Base-by-base conservation (phyloP, 2,113 vertebrate genomes). In the Lepus timidus region DNA sequence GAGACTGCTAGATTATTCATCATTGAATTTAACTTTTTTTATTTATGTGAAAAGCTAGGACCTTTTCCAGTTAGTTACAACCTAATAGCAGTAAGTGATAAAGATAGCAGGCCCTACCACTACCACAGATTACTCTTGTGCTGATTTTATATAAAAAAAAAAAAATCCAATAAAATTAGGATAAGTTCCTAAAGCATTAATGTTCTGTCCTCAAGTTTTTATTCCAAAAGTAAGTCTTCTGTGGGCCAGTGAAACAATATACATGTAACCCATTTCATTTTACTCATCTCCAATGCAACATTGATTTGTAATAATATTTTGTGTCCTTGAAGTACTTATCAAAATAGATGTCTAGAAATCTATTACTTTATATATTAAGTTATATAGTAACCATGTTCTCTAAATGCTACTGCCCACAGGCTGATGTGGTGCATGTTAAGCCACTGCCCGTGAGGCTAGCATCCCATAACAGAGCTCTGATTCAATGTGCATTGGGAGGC, bases 111-210 rank as follows among this genome's bases (percentile, higher is more conserved):
- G 19, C 55, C 55, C 31, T 33, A 17, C 4, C 29, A 78, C 52
- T 29, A 51, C 55, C 19, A 33, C 75, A 93, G 51, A 73, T 84
- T 79, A 8, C 58, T 86, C 2, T 74, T 55, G 7, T 74, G 3
- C 71, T n/a, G 58, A 17, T 31, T 91, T 82, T 79, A 8, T 65
- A 20, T 75, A 22, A 75, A 65, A 51, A 80, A 87, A 74, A 74
- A 51, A 80, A 87, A 74, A 74, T 31, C 23, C 75, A 83, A 83
- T 74, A 67, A 87, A 94, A 90, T 79, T 73, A 62, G 86, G 49
- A 73, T 88, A 27, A 44, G 36, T 16, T 62, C 86, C 61, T 65
- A 33, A 79, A 86, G 20, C 75, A 82, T 74, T 73, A 29, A 23
- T 36, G n/a, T 29, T 87, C 36, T 62, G 11, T 49, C 55, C 73